Evolutionary conservation across 2,888 invertebrate genomes (phyloP), one percentile per base, ranked within the genome.

Genomic region (Taenaris catops): DNA sequence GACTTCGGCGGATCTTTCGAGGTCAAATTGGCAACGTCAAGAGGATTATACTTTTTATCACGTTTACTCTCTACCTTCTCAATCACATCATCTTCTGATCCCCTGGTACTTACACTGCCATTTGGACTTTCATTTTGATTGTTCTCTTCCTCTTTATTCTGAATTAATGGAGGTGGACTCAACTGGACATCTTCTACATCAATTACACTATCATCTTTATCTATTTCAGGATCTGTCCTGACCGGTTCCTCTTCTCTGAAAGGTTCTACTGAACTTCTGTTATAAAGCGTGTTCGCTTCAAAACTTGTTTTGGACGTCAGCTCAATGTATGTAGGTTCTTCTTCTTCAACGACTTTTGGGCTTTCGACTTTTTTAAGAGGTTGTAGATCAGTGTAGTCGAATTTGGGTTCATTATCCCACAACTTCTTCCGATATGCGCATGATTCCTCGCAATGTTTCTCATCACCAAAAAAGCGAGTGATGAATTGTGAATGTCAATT

Each of bases 11-110:
- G 90, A 56, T 90, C 90, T 60, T 88, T 88, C 4, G 90, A 88
- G 12, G 90, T 90, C 48, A 90, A 72, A 70, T 90, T 90, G 39
- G 89, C 90, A 5, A 90, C 90, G 57, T 90, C 90, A 35, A 90
- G 63, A n/a, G 90, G 90, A 61, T 90, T 89, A 50, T 86, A 89
- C 48, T 86, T 89, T 64, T 73, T 89, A 60, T 69, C 70, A 61
- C 46, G 53, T 36, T 58, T 70, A 9, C 38, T 57, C 46, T 76
- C 81, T 64, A 65, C 71, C 65, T 79, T 78, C 17, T 57, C 72
- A 42, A 71, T 64, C 53, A 53, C 61, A 34, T 41, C 49, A 24
- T 53, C 70, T 58, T 79, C 83, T 65, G 63, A 29, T 12, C 51
- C 41, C 57, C 55, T 75, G 19, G 65, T 71, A 63, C 54, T 63